phyloP scores from a whole-genome alignment of 2,797 vertebrate genomes.

The Lacerta bilineata region DNA sequence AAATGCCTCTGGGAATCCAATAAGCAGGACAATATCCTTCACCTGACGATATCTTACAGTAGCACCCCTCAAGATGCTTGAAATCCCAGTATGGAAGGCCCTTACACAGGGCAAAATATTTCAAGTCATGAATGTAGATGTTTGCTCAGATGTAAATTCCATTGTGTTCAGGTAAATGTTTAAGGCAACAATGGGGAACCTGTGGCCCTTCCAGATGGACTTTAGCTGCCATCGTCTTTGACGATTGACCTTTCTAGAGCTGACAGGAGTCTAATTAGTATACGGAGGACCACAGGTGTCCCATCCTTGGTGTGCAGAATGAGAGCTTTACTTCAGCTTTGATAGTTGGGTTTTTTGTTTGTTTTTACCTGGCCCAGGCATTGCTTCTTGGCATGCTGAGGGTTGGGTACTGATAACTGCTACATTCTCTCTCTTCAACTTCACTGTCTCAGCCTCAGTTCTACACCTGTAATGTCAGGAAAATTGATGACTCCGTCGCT shows the following conservation, averaged over 20 bases:
- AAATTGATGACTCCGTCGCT: conserved; percentile 28
- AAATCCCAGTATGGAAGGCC: background rate
- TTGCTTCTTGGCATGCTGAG: background rate
- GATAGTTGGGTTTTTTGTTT: background rate
- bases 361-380: background rate
- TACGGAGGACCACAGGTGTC: no score
- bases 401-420: background rate
- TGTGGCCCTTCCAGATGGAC: no score
- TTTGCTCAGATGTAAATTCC: background rate
- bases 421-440: conserved; percentile 1
- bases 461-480: conserved; percentile 4
- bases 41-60: background rate
- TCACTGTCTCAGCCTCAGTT: conserved; percentile 10
- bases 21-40: background rate
- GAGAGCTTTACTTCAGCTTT: background rate
- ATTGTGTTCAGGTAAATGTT: background rate
- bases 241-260: background rate
- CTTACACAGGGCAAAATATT: background rate
- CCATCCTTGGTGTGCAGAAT: background rate
- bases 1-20: no score
- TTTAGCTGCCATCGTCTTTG: background rate
- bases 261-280: background rate
- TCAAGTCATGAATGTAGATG: background rate
- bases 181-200: no score
- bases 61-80: background rate